Evolutionary conservation across 2,113 vertebrate genomes (phyloP).

Genomic region (Triplophysa dalaica): DNA sequence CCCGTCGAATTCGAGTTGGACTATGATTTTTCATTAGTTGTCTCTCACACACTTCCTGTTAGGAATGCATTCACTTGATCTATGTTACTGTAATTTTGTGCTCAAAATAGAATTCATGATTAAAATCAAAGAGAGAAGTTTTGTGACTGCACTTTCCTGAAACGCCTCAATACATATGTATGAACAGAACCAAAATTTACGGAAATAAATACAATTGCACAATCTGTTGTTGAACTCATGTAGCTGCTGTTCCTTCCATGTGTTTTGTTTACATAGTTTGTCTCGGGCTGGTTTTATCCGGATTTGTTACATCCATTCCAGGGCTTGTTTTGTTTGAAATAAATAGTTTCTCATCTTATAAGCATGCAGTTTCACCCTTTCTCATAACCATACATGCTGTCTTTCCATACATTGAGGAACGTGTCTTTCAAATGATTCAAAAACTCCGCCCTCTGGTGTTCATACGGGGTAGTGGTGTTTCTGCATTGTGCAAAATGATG

Average conservation of each 20-base stretch:
- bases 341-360: conserved; percentile 16
- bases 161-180: conserved; percentile 81
- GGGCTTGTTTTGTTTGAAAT: conserved; percentile 17
- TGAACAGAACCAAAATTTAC: conserved; percentile 81
- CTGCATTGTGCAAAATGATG: neutral
- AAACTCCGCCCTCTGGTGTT: conserved; percentile 43
- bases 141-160: conserved; percentile 83
- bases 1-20: conserved; percentile 32
- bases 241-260: conserved; percentile 1
- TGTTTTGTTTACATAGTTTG: conserved; percentile 24
- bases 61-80: conserved; percentile 77
- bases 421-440: neutral
- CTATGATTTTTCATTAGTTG: conserved; percentile 50
- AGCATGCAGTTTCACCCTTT: conserved; percentile 3
- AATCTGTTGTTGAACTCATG: conserved; percentile 67
- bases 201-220: conserved; percentile 87
- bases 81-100: conserved; percentile 85
- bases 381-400: conserved; percentile 9
- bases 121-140: conserved; percentile 67
- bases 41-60: conserved; percentile 75
- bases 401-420: neutral
- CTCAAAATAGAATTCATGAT: conserved; percentile 73
- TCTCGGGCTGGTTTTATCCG: neutral
- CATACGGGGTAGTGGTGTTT: neutral
- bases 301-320: conserved; percentile 7